Evolutionary conservation across 2,797 vertebrate genomes (phyloP).

Genomic region (Peromyscus eremicus): DNA sequence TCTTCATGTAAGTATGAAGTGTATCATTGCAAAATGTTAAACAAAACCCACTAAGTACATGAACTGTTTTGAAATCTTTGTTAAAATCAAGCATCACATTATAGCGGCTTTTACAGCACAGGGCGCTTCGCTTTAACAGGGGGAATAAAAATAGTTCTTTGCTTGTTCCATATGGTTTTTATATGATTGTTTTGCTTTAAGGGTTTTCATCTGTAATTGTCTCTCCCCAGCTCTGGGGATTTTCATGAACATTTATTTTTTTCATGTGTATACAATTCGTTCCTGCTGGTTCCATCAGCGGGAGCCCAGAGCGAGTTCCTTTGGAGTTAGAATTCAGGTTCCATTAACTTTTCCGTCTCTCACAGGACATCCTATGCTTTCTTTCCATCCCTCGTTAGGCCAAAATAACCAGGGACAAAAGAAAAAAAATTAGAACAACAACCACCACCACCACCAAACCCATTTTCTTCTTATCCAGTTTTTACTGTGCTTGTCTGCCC

Average conservation of each 20-base stretch:
- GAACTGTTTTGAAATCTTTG: conserved; percentile 73
- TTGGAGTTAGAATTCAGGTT: conserved; percentile 20
- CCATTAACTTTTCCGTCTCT: not conserved
- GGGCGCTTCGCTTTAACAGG: conserved; percentile 64
- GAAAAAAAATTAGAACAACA: not conserved
- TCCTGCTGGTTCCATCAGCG: conserved; percentile 34
- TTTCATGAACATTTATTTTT: conserved; percentile 6
- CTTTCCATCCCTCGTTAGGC: conserved; percentile 29
- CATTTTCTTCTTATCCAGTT: conserved; percentile 67
- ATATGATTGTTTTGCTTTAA: conserved; percentile 74
- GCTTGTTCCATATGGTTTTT: conserved; percentile 68
- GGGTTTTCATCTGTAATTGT: conserved; percentile 60
- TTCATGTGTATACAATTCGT: conserved; percentile 63
- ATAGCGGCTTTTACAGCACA: conserved; percentile 68
- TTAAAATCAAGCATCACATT: conserved; percentile 55
- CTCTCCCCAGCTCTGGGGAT: not conserved
- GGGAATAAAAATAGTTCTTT: conserved; percentile 72
- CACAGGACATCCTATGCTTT: not conserved
- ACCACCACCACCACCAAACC: not conserved
- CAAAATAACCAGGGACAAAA: conserved; percentile 21
- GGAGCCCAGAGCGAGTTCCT: not conserved
- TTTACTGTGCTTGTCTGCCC: conserved; percentile 21
- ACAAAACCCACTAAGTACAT: conserved; percentile 65
- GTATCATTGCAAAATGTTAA: conserved; percentile 61
- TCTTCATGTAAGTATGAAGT: conserved; percentile 65